Base-by-base conservation (phyloP, 2,888 invertebrate species). In the Idaea biselata region DNA sequence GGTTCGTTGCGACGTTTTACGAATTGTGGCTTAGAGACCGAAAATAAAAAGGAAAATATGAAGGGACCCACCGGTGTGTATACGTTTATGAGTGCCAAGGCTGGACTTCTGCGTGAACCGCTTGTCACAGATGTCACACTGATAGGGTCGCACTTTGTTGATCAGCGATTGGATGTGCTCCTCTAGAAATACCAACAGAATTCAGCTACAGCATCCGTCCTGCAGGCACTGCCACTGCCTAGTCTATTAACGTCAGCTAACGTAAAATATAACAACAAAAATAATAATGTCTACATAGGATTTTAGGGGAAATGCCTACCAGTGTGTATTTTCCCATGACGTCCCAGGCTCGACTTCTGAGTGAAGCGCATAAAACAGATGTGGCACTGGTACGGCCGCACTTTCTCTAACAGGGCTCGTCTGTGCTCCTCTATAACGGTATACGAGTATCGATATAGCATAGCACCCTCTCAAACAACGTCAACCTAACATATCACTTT, bases 21-120 rank as follows among this genome's bases (percentile, higher is more conserved):
- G 70, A 75, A 82, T 88, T 91, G 91, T 89, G 91, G 87, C 91
- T 91, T 78, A 74, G 91, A 91, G 73, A 90, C 91, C 91, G 80
- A 81, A 87, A 84, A 86, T 82, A 84, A 86, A 66, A 88, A 81
- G 80, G 83, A 81, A 44, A 87, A 88, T 88, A 82, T 88, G 86
- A 88, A 87, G 89, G 89, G 91, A 93, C 93, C 93, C 95, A 93
- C 93, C 93, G 76, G 96, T 96, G 87, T 96, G 96, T 79, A 95
- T 95, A 83, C 96, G 94, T 87, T 96, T 96, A 93, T 96, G 96
- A 80, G 96, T 96, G 90, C 96, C 96, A 78, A 96, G 93, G 90
- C 96, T 96, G 84, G 96, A 96, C 91, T 96, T 96, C 93, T 96
- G 96, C 74, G 96, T 96, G 91, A 96, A 96, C 84, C 96, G 94